phyloP scores from a whole-genome alignment of 1,140 invertebrate species.

The Semibalanus balanoides region DNA sequence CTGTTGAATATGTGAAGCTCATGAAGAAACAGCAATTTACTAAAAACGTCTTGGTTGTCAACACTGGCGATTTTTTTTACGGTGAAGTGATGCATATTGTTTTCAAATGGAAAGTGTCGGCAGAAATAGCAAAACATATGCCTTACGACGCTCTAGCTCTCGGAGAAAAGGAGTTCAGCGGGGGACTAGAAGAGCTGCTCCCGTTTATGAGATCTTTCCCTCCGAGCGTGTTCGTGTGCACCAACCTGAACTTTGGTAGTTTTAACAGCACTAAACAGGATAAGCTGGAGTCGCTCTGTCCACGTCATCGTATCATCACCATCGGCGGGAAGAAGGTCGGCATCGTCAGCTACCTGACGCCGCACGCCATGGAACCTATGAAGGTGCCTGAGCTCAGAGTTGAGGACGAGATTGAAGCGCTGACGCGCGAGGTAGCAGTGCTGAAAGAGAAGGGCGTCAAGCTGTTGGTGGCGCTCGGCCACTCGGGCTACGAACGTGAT shows the following conservation, averaged over 20 bases:
- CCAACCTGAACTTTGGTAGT: background rate
- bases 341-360: background rate
- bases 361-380: background rate
- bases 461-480: constrained; percentile 33
- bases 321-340: background rate
- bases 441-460: constrained; percentile 26
- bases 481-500: constrained; percentile 30
- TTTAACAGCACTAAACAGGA: background rate
- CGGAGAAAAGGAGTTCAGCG: background rate
- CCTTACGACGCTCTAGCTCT: background rate
- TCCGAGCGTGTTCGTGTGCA: background rate
- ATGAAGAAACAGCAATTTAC: background rate
- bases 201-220: background rate
- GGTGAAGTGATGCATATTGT: background rate
- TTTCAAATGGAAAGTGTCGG: background rate
- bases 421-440: constrained; percentile 21
- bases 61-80: background rate
- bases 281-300: background rate
- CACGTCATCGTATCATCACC: background rate
- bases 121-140: background rate
- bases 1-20: background rate
- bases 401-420: background rate
- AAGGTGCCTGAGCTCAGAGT: background rate
- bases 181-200: background rate
- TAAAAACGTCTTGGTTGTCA: background rate